Base-by-base conservation (phyloP, 1,140 invertebrate species). In the Sarcophaga peregrina region DNA sequence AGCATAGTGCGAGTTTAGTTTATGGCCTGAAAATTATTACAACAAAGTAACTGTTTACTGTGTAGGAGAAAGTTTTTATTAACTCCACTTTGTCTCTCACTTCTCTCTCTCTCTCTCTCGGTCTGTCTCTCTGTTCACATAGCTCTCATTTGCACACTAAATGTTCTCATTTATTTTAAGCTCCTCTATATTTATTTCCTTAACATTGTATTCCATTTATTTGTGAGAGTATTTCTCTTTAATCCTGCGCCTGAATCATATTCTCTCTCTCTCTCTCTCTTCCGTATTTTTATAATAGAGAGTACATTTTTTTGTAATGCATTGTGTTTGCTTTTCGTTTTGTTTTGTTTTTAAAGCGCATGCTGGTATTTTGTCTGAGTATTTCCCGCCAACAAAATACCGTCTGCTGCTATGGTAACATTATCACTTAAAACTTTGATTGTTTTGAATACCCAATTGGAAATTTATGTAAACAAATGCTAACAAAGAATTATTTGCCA, bases 11-110 rank as follows among this genome's bases (percentile, higher is more conserved):
- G 25, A 37, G 25, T 37, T 37, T 37, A 37, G 25, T 37, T 37
- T 37, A 37, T 37, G 25, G 25, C 25, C 25, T 37, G 25, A 37
- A 37, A 52, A 50, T 52, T 50, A 47, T 52, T 20, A 78, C 47
- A 78, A 78, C 75, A 78, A 78, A 78, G 75, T 78, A 78, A 78
- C 48, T 52, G 17, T 78, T 78, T 52, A 78, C 75, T 78, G 75
- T 52, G 50, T 45, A 5, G 75, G 75, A 50, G 47, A 50, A 78
- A 78, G 47, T 52, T 78, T 78, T 78, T 78, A 50, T 78, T 78
- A 52, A 78, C 75, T 78, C 75, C 37, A 17, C 1, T 37, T 4
- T 50, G 13, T n/a, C 75, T 78, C 75, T 15, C 45, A 37, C 4
- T 4, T 50, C 25, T n/a, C 75, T 78, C 75, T 15, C 45, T 74